Evolutionary conservation across 2,797 vertebrate species (phyloP).

Genomic region (Enoplosus armatus): DNA sequence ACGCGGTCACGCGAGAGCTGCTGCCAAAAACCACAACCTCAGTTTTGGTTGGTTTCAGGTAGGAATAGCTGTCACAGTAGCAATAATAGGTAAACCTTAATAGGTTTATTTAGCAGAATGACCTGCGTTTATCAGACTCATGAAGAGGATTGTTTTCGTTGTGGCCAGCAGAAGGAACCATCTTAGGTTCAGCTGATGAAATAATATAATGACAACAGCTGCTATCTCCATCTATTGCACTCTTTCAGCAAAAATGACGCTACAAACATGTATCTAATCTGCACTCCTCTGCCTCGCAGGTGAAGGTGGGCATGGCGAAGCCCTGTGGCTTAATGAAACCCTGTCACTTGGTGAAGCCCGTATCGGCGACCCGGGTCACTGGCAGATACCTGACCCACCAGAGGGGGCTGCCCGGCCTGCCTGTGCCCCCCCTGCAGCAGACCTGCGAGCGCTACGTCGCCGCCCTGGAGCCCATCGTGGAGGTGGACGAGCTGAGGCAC

Average conservation of each 20-base stretch:
- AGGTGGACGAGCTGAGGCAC: slow-evolving; percentile 88
- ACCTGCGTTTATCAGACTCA: not conserved
- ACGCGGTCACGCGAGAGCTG: not conserved
- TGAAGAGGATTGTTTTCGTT: not conserved
- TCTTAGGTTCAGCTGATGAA: not conserved
- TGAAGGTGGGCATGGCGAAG: slow-evolving; percentile 80
- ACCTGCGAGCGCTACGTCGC: slow-evolving; percentile 91
- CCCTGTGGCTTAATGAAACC: slow-evolving; percentile 79
- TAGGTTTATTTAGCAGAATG: not conserved
- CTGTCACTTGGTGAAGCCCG: slow-evolving; percentile 88
- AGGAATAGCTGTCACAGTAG: not conserved
- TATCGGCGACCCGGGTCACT: slow-evolving; percentile 81
- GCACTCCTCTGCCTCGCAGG: slow-evolving; percentile 25
- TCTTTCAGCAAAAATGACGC: not conserved
- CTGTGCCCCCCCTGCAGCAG: slow-evolving; percentile 91
- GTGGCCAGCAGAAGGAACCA: no score
- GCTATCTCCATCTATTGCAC: not conserved
- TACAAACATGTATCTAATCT: not conserved
- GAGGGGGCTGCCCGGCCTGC: slow-evolving; percentile 88
- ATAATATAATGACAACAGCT: not conserved
- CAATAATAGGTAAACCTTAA: no score
- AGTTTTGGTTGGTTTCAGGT: no score
- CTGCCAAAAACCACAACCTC: not conserved
- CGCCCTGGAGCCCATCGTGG: slow-evolving; percentile 91
- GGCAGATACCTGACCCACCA: slow-evolving; percentile 93